Evolutionary conservation across 1,140 invertebrate genomes (phyloP), one percentile per base, ranked within the genome.

Genomic region (Aphelinus atriplicis): DNA sequence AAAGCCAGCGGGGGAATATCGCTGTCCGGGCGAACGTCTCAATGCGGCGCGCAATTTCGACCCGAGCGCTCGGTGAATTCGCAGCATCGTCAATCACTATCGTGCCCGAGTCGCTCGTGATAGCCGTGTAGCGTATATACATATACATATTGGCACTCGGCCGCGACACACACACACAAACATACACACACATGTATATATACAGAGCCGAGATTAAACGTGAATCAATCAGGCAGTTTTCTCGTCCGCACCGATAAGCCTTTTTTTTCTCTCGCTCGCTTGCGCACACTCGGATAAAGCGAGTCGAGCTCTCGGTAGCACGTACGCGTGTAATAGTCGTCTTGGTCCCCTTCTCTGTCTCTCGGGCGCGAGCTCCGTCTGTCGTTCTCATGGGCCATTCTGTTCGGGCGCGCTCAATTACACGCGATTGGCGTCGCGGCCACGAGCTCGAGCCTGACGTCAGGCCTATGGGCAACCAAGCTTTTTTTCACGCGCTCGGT

Each of bases 381-480:
- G 45, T 63, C 58, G 50, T 71, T 71, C 60, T 55, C 69, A 63
- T 71, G 69, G 69, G 63, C 69, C 61, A 26, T 56, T 67, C 61
- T 47, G 6, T 61, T 70, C 57, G 5, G 48, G 67, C 57, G 60
- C 57, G 47, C 6, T 58, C 71, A 73, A 73, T 73, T 66, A 57
- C 62, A 45, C 71, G 51, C 68, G 57, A 51, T 50, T n/a, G 57
- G n/a, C 61, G 48, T 70, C 58, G 58, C 50, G 64, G 26, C 26
- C 26, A 26, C 26, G 26, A 26, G 26, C 26, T 26, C 26, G 26
- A 26, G 26, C 26, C 26, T 26, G 26, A 26, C 26, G 26, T 26
- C 26, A 26, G 26, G 26, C 0, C 26, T 26, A 26, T 26, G 26
- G 26, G 26, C 26, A 26, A 26, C 26, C 26, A 26, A 26, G 26